Base-by-base conservation (phyloP, 2,797 vertebrate genomes). In the Periophthalmus magnuspinnatus region DNA sequence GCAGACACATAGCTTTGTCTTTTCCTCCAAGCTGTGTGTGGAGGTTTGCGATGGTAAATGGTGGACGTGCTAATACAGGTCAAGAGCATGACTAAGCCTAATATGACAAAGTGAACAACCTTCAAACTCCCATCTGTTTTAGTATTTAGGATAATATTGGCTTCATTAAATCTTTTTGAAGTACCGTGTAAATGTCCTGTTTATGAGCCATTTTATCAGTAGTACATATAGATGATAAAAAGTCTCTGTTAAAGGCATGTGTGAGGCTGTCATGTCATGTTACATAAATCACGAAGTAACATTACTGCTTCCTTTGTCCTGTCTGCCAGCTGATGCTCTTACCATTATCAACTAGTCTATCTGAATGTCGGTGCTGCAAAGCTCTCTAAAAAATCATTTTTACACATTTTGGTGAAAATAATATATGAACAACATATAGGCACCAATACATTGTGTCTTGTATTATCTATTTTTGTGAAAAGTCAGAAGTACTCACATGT, bases 1-100 rank as follows among this genome's bases (percentile, higher is more conserved):
- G 19, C 70, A 64, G 81, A 0, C 0, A 66, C 55, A 72, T 75
- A 50, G 59, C 52, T 59, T 72, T 79, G 79, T 78, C 34, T 71
- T 78, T 77, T 17, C 61, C 67, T 55, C 16, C 14, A 0, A 36
- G 65, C n/a, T 62, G 24, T 54, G 67, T 48, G 65, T 70, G 21
- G 67, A 62, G n/a, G 50, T 69, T 64, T 70, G 38, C 61, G 55
- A 54, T 74, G 54, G 61, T 50, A 48, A 74, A 78, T 36, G 13
- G 41, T 38, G 54, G 63, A 75, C 33, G 61, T 68, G 55, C 68
- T 78, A 67, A 82, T 72, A n/a, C 56, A 41, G 64, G 65, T 68
- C 75, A 76, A 52, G 62, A 73, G 65, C 11, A 0, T 17, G 38
- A 54, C 24, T 67, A 59, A 72, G 61, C 64, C 47, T 60, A 59